Evolutionary conservation across 2,888 invertebrate species (phyloP), one percentile per base, ranked within the genome.

Genomic region (Athripsodes cinereus): DNA sequence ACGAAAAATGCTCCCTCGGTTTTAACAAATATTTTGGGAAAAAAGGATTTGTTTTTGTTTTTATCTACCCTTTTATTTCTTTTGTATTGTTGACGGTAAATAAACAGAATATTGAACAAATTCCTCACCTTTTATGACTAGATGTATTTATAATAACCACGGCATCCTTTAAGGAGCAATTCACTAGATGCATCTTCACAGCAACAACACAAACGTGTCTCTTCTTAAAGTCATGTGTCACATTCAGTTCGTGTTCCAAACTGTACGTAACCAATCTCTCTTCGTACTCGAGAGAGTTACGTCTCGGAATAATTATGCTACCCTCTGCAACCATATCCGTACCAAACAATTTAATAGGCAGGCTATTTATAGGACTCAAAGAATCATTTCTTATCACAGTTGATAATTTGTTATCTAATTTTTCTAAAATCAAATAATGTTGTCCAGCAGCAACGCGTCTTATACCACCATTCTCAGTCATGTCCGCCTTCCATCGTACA

Each of bases 191-290:
- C 64, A 90, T 73, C 57, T 78, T 80, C 2, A 90, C 82, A 20
- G 87, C 87, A 62, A 89, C 79, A 62, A 85, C 71, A 68, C 89
- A 89, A 59, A 88, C 68, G 66, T 79, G 80, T 58, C 71, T 78
- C 59, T 71, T 71, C 35, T 73, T 70, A 67, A 90, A 90, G 69
- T 86, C 76, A 70, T 90, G 89, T 51, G 71, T 69, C 19, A 86
- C 75, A 57, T 78, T 69, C 56, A 80, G 73, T 22, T 79, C 75
- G 70, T 85, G 84, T 61, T 80, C 76, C 64, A 86, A 69, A 67
- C 76, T 81, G 66, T 82, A 84, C 53, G 80, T 77, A 49, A 86
- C 79, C 67, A 83, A 76, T 64, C 78, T 78, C 65, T 78, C 71
- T 48, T 71, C 73, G 54, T 35, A 70, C 22, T 71, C 73, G 53